phyloP scores from a whole-genome alignment of 2,888 invertebrate species.

The Cerastoderma edule region DNA sequence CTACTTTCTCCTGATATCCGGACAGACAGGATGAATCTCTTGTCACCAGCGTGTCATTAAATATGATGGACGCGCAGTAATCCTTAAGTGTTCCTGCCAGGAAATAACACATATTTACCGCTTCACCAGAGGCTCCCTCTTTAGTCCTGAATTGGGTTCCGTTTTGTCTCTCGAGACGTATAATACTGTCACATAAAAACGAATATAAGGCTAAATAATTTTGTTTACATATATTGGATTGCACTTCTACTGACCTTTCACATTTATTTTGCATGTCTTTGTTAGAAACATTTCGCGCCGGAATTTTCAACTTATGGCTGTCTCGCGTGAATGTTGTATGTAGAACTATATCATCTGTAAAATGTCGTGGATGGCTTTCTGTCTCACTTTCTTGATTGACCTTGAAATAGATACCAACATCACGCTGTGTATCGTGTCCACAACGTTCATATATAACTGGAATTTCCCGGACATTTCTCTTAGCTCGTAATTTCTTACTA shows the following conservation, averaged over 20 bases:
- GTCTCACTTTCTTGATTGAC: background rate
- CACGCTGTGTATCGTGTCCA: slow-evolving; percentile 23
- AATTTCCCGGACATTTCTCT: slow-evolving; percentile 25
- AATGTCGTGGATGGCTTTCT: background rate
- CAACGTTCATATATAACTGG: slow-evolving; percentile 36
- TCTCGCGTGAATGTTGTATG: slow-evolving; percentile 4
- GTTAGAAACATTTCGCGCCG: slow-evolving; percentile 5
- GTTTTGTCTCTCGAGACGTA: too few species aligned
- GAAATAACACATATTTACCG: background rate
- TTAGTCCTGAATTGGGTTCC: background rate
- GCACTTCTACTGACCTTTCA: background rate
- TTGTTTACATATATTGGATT: slow-evolving; percentile 9
- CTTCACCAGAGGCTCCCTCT: background rate
- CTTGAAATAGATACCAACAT: slow-evolving; percentile 8
- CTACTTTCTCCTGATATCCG: slow-evolving; percentile 17
- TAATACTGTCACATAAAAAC: slow-evolving; percentile 22
- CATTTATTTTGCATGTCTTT: slow-evolving; percentile 13
- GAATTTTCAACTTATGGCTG: slow-evolving; percentile 21
- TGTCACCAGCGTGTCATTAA: background rate
- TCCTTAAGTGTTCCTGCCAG: slow-evolving; percentile 1
- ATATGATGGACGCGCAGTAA: slow-evolving; percentile 4
- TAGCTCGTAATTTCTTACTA: too few species aligned
- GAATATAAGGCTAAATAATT: slow-evolving; percentile 8
- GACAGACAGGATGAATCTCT: background rate
- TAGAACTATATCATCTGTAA: slow-evolving; percentile 18